Evolutionary conservation across 2,888 invertebrate genomes (phyloP).

Genomic region (Ferrisia virgata): DNA sequence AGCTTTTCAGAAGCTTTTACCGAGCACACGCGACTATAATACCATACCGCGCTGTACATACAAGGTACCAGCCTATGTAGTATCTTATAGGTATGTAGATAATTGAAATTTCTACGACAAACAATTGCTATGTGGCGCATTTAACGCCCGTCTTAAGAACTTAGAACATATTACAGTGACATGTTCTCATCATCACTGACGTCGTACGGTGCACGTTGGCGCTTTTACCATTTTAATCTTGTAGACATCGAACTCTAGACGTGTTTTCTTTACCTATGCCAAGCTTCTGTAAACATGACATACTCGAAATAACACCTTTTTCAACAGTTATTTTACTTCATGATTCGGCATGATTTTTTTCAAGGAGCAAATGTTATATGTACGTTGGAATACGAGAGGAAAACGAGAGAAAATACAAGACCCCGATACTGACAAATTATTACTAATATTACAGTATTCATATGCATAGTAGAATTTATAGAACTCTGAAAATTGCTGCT

Average conservation of each 20-base stretch:
- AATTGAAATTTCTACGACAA: neutral
- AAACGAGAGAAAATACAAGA: too few species aligned
- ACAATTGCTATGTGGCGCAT: neutral
- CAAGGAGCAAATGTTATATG: too few species aligned
- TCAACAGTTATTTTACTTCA: neutral
- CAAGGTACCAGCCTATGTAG: too few species aligned
- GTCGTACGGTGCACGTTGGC: too few species aligned
- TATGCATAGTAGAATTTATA: too few species aligned
- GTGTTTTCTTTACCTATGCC: too few species aligned
- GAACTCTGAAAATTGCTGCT: too few species aligned
- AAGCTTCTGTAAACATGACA: too few species aligned
- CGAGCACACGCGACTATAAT: neutral
- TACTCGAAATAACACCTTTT: neutral
- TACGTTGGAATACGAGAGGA: too few species aligned
- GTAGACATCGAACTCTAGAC: neutral
- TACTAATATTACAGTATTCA: too few species aligned
- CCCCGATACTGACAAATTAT: too few species aligned
- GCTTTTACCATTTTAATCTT: neutral
- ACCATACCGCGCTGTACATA: neutral
- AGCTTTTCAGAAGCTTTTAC: neutral
- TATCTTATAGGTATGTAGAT: neutral
- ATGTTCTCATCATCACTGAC: neutral
- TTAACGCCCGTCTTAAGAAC: neutral
- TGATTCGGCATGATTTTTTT: too few species aligned
- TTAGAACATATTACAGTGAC: neutral